phyloP scores from a whole-genome alignment of 2,113 vertebrate species.

The Tupaia tana region DNA sequence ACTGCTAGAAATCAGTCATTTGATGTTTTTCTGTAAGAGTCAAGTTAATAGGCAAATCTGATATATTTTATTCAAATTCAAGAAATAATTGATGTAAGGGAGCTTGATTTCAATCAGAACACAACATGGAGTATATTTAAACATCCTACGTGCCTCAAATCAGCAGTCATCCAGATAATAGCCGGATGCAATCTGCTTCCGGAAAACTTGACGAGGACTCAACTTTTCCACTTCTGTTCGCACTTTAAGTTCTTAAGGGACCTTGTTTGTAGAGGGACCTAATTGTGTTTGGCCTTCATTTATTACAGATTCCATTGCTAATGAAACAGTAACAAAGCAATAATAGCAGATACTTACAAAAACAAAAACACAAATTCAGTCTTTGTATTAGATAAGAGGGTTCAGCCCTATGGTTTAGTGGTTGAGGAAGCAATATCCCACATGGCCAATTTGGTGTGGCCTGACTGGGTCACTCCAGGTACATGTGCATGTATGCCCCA shows the following conservation, averaged over 20 bases:
- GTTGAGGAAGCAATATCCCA: no score
- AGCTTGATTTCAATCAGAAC: conserved; percentile 56
- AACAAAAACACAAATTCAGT: conserved; percentile 16
- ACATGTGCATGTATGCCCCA: no score
- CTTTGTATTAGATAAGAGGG: neutral
- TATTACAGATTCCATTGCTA: neutral
- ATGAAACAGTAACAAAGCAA: neutral
- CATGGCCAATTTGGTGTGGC: no score
- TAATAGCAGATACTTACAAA: conserved; percentile 6
- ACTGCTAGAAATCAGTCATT: conserved; percentile 39
- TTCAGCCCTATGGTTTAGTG: no score
- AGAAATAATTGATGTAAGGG: conserved; percentile 45
- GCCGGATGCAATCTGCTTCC: neutral
- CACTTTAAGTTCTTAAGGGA: conserved; percentile 38
- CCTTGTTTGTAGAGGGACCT: neutral
- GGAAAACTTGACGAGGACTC: neutral
- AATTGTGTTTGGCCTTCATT: neutral
- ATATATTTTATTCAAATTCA: conserved; percentile 55
- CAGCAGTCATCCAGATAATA: conserved; percentile 42
- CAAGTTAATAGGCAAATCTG: conserved; percentile 55
- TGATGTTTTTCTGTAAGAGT: conserved; percentile 25
- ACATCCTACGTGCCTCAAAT: conserved; percentile 51
- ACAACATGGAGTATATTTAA: conserved; percentile 33
- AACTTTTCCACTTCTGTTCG: conserved; percentile 25
- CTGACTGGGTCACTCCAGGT: no score